phyloP scores from a whole-genome alignment of 2,888 invertebrate species.

The Cephus nigrinus region DNA sequence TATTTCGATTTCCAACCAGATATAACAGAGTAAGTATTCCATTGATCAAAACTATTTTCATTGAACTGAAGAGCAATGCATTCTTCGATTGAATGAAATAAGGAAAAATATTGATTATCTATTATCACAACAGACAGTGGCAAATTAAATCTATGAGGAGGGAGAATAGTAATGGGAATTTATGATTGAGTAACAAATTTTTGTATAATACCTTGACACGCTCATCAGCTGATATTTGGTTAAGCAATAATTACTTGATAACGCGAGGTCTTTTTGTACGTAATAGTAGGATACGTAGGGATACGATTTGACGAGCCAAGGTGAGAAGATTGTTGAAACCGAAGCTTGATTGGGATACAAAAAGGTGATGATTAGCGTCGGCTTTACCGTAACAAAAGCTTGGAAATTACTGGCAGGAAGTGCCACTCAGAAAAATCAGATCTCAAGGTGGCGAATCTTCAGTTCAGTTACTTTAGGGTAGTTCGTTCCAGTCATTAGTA shows the following conservation, averaged over 20 bases:
- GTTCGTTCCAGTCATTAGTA: not conserved
- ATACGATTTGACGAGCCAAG: slow-evolving; percentile 42
- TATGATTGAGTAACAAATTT: not conserved
- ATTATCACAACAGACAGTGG: not conserved
- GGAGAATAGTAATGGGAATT: not conserved
- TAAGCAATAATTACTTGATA: slow-evolving; percentile 8
- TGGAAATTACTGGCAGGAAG: slow-evolving; percentile 55
- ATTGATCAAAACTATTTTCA: not conserved
- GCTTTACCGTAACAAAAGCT: slow-evolving; percentile 51
- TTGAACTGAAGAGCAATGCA: not conserved
- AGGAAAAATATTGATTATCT: not conserved
- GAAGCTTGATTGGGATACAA: slow-evolving; percentile 63
- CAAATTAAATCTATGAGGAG: not conserved
- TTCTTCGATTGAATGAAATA: not conserved
- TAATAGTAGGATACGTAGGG: slow-evolving; percentile 14
- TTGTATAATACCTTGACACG: not conserved
- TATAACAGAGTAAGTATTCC: slow-evolving; percentile 56
- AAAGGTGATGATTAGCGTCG: slow-evolving; percentile 60
- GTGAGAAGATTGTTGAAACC: slow-evolving; percentile 62
- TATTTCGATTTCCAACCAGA: slow-evolving; percentile 73
- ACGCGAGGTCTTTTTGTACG: slow-evolving; percentile 22
- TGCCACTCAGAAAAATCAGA: slow-evolving; percentile 62
- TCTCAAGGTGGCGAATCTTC: slow-evolving; percentile 53
- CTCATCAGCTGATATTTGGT: not conserved
- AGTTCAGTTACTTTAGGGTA: not conserved